Evolutionary conservation across 2,113 vertebrate species (phyloP), one percentile per base, ranked within the genome.

Genomic region (Cheirogaleus medius): DNA sequence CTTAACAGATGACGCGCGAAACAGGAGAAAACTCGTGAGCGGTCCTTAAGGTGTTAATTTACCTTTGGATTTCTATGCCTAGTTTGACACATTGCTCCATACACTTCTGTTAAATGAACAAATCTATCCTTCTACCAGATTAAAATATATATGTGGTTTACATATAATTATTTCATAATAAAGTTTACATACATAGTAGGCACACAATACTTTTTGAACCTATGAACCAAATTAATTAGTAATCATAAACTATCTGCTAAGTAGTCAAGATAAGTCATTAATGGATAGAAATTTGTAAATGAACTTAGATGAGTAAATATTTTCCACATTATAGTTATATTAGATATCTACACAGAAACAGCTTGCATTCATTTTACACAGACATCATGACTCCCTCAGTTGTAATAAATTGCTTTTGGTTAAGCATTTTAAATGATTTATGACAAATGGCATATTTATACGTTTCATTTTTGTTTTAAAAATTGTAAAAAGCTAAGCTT

Each of bases 401-500:
- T 77, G 37, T 71, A 84, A 84, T 34, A 85, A 74, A 81, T 7
- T 81, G 66, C 20, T 97, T 98, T 42, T 58, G 60, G 47, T 66
- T 88, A 88, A 94, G 34, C 6, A 76, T 91, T 93, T 97, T 83
- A 92, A 94, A 68, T 71, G 27, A 92, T 37, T 89, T 87, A 44
- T 71, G 66, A 87, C 39, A 76, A 97, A 87, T 27, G 34, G 29
- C 9, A 44, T 44, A 54, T 80, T 93, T 76, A 93, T 42, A 81
- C 1, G 60, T 96, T 52, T 89, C 8, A 76, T 80, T 86, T 96
- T 91, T 81, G 90, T 82, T 96, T 77, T 64, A 58, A 95, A 94
- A 95, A 68, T 9, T 87, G 6, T 80, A 68, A 94, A 95, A 92
- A 76, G 29, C 21, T 81, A 87, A 81, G 32, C n/a, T 94, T 81